These are phyloP conservation scores for Lasioglossum zephyrum DNA, from an alignment of 2,888 invertebrate genomes.

Conservation along the genomic window DNA sequence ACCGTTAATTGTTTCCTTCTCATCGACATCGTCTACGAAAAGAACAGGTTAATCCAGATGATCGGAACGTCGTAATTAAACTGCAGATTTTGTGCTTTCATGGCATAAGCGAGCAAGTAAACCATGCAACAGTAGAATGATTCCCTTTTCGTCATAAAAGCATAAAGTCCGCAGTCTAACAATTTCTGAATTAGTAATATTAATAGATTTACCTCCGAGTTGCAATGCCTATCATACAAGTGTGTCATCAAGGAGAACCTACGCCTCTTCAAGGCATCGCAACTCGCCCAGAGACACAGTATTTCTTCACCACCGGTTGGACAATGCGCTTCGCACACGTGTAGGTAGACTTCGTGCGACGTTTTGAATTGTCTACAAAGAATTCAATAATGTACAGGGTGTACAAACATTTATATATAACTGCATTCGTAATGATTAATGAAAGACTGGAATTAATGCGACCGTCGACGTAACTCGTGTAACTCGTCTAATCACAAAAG, in stretches of 20 bases:
- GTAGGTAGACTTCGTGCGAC: conserved; percentile 93
- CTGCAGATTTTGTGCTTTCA: too few relatives aligned
- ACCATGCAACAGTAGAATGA: too few relatives aligned
- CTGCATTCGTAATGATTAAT: too few relatives aligned
- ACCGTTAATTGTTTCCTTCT: conserved; percentile 81
- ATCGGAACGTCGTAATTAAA: not conserved
- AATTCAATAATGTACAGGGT: not conserved
- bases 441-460: too few relatives aligned
- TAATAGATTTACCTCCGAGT: conserved; percentile 87
- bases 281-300: conserved; percentile 95
- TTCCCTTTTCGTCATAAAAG: conserved; percentile 11
- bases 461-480: too few relatives aligned
- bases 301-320: conserved; percentile 90
- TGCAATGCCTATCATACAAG: conserved; percentile 97
- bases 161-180: not conserved
- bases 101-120: too few relatives aligned
- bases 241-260: conserved; percentile 98
- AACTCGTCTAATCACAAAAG: too few relatives aligned
- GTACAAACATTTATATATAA: not conserved
- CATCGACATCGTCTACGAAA: conserved; percentile 77
- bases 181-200: not conserved
- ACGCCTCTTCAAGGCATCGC: conserved; percentile 95
- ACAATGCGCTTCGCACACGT: conserved; percentile 94
- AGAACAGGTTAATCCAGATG: not conserved
- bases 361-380: conserved; percentile 88